Conservation (phyloP, 2,797 vertebrate genomes). For the Scyliorhinus canicula region DNA sequence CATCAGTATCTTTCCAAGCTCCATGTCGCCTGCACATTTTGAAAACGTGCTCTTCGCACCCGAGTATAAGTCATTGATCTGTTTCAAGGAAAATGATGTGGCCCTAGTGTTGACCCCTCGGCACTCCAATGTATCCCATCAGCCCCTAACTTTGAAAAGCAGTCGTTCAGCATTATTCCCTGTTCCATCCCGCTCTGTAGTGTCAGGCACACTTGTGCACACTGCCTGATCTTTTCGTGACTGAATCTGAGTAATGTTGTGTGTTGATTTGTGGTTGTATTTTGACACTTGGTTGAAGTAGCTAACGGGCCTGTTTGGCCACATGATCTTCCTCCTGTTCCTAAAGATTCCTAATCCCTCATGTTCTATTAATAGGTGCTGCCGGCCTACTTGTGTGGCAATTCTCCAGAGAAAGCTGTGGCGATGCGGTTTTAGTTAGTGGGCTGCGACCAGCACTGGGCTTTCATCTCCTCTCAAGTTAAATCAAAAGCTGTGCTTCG, state of each 20-base stretch:
- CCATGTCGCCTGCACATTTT: too few relatives aligned
- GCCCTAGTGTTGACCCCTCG: not conserved
- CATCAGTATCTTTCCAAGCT: not conserved
- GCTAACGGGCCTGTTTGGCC: not conserved
- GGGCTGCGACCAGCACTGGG: not conserved
- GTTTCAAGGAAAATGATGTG: too few relatives aligned
- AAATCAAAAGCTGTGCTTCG: not conserved
- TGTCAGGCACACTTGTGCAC: not conserved
- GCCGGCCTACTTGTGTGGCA: not conserved
- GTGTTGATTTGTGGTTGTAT: not conserved
- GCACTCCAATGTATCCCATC: not conserved
- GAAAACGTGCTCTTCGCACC: too few relatives aligned
- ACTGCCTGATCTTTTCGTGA: not conserved
- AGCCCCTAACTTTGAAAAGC: not conserved
- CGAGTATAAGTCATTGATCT: too few relatives aligned
- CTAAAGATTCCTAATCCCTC: not conserved
- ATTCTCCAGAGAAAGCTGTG: not conserved
- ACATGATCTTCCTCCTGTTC: not conserved
- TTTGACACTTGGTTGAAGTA: not conserved
- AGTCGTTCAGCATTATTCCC: not conserved
- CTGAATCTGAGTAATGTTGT: not conserved
- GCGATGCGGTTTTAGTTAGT: not conserved
- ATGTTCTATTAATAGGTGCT: not conserved
- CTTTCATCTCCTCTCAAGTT: not conserved
- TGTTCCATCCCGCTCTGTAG: not conserved